Conservation (phyloP, 2,888 invertebrate genomes). For the Isotomurus palustris region DNA sequence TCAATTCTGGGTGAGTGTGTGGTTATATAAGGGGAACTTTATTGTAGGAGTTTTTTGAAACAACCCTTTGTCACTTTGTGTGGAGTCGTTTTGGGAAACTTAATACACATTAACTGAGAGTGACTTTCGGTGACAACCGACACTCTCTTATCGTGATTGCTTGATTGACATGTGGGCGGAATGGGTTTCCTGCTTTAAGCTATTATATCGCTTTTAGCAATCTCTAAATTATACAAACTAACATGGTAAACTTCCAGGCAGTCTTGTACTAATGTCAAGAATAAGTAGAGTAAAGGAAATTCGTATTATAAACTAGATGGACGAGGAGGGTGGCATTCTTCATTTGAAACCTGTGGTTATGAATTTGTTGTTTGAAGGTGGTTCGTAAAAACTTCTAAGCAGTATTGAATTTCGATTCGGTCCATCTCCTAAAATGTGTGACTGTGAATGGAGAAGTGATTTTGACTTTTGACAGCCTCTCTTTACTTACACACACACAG, state of each 20-base stretch:
- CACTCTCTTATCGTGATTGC: not conserved
- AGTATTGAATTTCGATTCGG: constrained; percentile 19
- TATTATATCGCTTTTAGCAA: not conserved
- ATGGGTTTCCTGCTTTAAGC: not conserved
- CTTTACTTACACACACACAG: too few species aligned
- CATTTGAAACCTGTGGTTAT: not conserved
- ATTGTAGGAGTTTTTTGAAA: not conserved
- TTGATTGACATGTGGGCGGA: not conserved
- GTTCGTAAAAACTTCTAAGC: not conserved
- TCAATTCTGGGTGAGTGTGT: too few species aligned
- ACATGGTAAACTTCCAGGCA: too few species aligned
- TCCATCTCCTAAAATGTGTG: too few species aligned
- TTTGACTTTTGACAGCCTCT: too few species aligned
- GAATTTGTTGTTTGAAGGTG: not conserved
- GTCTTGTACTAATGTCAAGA: not conserved
- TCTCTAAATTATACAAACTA: not conserved
- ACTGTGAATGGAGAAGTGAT: too few species aligned
- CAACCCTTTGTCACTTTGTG: not conserved
- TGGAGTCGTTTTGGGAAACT: not conserved
- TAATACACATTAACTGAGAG: not conserved
- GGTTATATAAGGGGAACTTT: not conserved
- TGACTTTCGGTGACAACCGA: not conserved
- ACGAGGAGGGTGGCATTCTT: not conserved
- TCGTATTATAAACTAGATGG: not conserved
- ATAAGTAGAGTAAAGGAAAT: not conserved